These are phyloP conservation scores for Cosmia pyralina DNA, from an alignment of 2,888 invertebrate genomes.

Conservation along the genomic window DNA sequence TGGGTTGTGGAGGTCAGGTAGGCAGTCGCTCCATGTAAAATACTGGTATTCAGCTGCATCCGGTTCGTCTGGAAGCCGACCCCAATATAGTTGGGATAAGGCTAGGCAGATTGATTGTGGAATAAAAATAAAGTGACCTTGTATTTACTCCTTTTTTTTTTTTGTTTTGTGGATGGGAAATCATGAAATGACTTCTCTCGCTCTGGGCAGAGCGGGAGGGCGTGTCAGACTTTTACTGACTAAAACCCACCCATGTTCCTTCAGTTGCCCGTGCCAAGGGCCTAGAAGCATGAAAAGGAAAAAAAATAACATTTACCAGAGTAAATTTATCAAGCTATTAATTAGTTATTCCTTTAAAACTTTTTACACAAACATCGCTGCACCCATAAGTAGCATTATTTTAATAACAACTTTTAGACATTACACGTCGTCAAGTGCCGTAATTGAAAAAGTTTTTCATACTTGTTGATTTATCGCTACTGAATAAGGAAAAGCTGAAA, in stretches of 20 bases:
- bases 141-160: not conserved
- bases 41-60: too few relatives aligned
- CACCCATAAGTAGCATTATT: not conserved
- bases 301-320: not conserved
- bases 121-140: constrained; percentile 8
- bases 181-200: too few relatives aligned
- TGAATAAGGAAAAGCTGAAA: not conserved
- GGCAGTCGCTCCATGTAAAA: too few relatives aligned
- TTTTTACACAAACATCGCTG: not conserved
- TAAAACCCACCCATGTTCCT: too few relatives aligned
- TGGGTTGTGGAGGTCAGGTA: too few relatives aligned
- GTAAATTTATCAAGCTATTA: not conserved
- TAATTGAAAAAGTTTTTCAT: constrained; percentile 29
- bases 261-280: too few relatives aligned
- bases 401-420: not conserved
- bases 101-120: too few relatives aligned
- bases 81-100: too few relatives aligned
- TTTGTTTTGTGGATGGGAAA: too few relatives aligned
- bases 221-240: too few relatives aligned
- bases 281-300: not conserved
- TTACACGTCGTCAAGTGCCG: not conserved
- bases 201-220: too few relatives aligned
- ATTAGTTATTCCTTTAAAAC: not conserved
- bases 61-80: too few relatives aligned
- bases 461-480: constrained; percentile 2